A percentile compares a stretch with the other conserved stretches of the same genome.
Evolutionary conservation across 2,113 vertebrate species (phyloP).

Genomic region (cat (Felis catus)): F.catus_Fca126_mat1.0 CM031428.1:21846501-21847000

Average conservation of each 20-base stretch:
- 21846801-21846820: background rate
- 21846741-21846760: constrained; percentile 10
- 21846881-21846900: background rate
- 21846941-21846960: background rate
- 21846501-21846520: no score
- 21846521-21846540: no score
- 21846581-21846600: no score
- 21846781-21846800: background rate
- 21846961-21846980: background rate
- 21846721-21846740: background rate
- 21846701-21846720: background rate
- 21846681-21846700: background rate
- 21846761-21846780: background rate
- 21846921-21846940: background rate
- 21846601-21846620: no score
- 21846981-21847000: background rate
- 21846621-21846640: background rate
- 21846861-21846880: background rate
- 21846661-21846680: background rate
- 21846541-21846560: no score
- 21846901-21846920: background rate
- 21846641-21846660: background rate
- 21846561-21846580: no score
- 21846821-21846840: background rate
- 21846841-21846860: background rate